These are phyloP conservation scores for Drosophila rellima DNA, from an alignment of 2,888 invertebrate species.

Conservation along the genomic window DNA sequence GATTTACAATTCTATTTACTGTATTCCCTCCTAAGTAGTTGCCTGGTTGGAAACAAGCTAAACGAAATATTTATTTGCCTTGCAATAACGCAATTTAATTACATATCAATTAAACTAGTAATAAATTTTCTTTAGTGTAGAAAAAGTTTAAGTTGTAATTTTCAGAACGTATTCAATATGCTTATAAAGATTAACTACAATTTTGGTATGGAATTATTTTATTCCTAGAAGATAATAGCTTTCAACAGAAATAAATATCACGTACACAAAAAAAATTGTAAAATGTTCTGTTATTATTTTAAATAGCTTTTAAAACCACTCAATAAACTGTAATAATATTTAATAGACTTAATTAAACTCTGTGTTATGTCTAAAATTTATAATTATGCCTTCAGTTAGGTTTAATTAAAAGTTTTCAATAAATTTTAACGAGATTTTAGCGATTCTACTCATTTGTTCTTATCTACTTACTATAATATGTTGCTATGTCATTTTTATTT, in stretches of 20 bases:
- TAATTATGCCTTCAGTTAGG: slow-evolving; percentile 17
- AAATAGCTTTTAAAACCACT: slow-evolving; percentile 10
- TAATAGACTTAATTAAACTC: slow-evolving; percentile 6
- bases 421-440: slow-evolving; percentile 33
- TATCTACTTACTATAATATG: slow-evolving; percentile 46
- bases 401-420: slow-evolving; percentile 41
- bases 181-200: too few species aligned
- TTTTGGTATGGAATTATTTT: neutral
- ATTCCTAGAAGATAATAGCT: slow-evolving; percentile 3
- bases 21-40: slow-evolving; percentile 11
- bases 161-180: slow-evolving; percentile 12
- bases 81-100: slow-evolving; percentile 45
- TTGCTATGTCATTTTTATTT: slow-evolving; percentile 6
- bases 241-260: slow-evolving; percentile 41
- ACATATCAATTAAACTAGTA: slow-evolving; percentile 14
- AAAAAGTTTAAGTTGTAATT: slow-evolving; percentile 8
- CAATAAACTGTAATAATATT: slow-evolving; percentile 32
- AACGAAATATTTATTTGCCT: slow-evolving; percentile 40
- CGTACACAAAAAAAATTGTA: slow-evolving; percentile 28
- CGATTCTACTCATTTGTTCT: slow-evolving; percentile 32
- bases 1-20: slow-evolving; percentile 8
- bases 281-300: slow-evolving; percentile 9
- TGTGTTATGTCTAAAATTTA: slow-evolving; percentile 19
- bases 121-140: slow-evolving; percentile 22
- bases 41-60: slow-evolving; percentile 7